Evolutionary conservation across 2,888 invertebrate species (phyloP).

Genomic region (Heterodera filipjevi): DNA sequence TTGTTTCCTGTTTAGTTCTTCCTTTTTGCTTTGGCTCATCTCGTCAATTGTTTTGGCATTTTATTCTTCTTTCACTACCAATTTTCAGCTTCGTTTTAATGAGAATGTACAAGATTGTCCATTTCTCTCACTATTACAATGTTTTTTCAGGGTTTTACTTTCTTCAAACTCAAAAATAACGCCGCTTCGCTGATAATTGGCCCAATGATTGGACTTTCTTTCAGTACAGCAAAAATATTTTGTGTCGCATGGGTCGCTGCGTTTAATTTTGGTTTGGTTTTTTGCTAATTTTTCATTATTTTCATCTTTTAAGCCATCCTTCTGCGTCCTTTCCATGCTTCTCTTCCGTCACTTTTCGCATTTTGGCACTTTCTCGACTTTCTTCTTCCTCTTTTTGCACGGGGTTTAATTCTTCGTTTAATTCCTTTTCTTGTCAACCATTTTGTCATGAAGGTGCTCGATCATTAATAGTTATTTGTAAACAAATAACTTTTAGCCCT

Average conservation of each 20-base stretch:
- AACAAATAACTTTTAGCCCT: background rate
- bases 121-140: background rate
- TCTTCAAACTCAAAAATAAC: background rate
- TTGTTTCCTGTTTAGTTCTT: background rate
- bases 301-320: background rate
- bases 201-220: background rate
- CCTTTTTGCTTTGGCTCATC: background rate
- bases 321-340: constrained; percentile 2
- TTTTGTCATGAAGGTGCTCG: constrained; percentile 1
- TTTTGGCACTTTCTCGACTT: constrained; percentile 10
- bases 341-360: background rate
- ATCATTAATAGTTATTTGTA: background rate
- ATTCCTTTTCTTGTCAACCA: background rate
- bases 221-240: background rate
- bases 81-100: constrained; percentile 12
- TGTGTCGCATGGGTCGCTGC: background rate
- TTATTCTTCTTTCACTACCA: background rate
- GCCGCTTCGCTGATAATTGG: background rate
- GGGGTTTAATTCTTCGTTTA: background rate
- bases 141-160: background rate
- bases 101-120: background rate
- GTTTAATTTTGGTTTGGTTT: background rate
- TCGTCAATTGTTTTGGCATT: background rate
- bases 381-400: background rate
- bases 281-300: background rate